These are phyloP conservation scores for Proterorhinus semilunaris DNA, from an alignment of 2,113 vertebrate species.

Conservation along the genomic window DNA sequence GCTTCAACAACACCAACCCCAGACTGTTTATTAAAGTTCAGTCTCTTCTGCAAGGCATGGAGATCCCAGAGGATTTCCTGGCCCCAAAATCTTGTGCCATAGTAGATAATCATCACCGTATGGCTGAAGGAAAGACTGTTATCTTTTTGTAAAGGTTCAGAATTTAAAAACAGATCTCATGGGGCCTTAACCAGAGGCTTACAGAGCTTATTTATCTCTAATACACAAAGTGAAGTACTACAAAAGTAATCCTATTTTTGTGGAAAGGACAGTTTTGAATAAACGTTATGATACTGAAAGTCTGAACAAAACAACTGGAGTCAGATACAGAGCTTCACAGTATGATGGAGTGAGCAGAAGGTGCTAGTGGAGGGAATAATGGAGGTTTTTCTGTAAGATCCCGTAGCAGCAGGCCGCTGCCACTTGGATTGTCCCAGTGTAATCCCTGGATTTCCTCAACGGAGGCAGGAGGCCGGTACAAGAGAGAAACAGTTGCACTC, in stretches of 20 bases:
- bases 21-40: constrained; percentile 56
- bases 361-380: constrained; percentile 39
- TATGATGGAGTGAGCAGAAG: constrained; percentile 8
- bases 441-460: constrained; percentile 72
- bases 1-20: constrained; percentile 30
- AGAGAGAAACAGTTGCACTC: constrained; percentile 24
- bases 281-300: background rate
- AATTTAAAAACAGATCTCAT: no score
- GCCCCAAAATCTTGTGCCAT: background rate
- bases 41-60: constrained; percentile 15
- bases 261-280: background rate
- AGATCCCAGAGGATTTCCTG: constrained; percentile 12
- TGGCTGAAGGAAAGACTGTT: no score
- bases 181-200: no score
- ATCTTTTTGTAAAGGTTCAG: no score
- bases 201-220: no score
- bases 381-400: constrained; percentile 55
- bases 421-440: constrained; percentile 65
- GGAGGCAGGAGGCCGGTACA: constrained; percentile 58
- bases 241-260: background rate
- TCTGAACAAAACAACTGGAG: background rate
- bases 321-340: background rate
- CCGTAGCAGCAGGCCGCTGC: constrained; percentile 61
- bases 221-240: no score
- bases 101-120: background rate